A percentile compares a stretch with the other conserved stretches of the same genome.
These are phyloP conservation scores for Penelope pileata DNA, from an alignment of 2,113 vertebrate genomes.

Conservation along the genomic window DNA sequence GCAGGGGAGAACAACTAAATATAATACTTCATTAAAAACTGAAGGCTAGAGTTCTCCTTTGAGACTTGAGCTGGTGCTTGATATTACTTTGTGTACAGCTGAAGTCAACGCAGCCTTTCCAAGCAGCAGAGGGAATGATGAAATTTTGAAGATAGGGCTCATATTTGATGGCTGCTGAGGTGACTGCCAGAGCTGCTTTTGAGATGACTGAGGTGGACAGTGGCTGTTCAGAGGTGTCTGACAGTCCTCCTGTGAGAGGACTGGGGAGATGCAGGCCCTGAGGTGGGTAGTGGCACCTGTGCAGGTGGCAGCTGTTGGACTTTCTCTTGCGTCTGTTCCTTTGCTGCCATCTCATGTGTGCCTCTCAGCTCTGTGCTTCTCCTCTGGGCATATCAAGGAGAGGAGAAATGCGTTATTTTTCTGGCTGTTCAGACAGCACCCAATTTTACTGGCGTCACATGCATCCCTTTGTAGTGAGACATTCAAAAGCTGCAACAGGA, in stretches of 20 bases:
- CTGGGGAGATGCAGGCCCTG: neutral
- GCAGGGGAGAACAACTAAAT: neutral
- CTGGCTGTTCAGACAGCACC: neutral
- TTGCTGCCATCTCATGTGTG: neutral
- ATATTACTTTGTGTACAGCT: neutral
- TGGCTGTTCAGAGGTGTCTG: neutral
- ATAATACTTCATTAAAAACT: neutral
- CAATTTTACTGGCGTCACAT: neutral
- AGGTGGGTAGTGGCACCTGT: neutral
- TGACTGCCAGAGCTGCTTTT: neutral
- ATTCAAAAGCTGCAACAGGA: rapidly evolving
- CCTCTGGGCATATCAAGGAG: neutral
- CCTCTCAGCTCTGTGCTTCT: neutral
- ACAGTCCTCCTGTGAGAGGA: rapidly evolving
- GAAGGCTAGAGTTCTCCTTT: neutral
- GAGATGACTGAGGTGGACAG: neutral
- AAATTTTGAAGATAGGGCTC: neutral
- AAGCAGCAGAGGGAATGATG: neutral
- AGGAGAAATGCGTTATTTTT: neutral
- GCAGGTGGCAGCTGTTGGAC: neutral
- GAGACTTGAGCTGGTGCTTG: neutral
- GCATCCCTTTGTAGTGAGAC: rapidly evolving
- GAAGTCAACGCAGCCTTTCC: neutral
- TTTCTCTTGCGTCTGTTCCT: neutral
- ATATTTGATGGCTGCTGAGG: neutral